Evolutionary conservation across 2,113 vertebrate genomes (phyloP), one percentile per base, ranked within the genome.

Genomic region (Ibidorhyncha struthersii): DNA sequence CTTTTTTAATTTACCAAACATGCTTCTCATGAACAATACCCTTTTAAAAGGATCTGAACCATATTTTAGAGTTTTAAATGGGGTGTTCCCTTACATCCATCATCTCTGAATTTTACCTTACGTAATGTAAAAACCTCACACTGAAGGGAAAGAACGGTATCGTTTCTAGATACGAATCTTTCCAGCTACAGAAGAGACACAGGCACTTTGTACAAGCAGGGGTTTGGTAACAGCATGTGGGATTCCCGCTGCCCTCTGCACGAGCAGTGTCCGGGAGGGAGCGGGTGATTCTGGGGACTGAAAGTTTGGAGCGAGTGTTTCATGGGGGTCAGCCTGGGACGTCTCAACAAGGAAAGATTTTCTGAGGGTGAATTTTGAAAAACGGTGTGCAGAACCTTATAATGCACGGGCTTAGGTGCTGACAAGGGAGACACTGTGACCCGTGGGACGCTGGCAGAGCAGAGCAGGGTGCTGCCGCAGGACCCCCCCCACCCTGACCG

Each of bases 351-450:
- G 71, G 59, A n/a, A 55, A 16, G 18, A 10, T 40, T 56, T 93
- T 34, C 61, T 36, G 65, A 61, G 77, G 59, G n/a, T 40, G 50
- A 55, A 23, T 47, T 43, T 59, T 71, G 87, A 38, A 53, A 69
- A 73, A 14, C 18, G 40, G 11, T 3, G 12, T 45, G 29, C 9
- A 26, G 71, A 94, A 27, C 21, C 16, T 81, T 69, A 7, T 58
- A 83, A 26, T 1, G 25, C 61, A 12, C 25, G 55, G 63, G 43
- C 34, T 0, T 1, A 86, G 53, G 23, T 19, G 58, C 70, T 72
- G 76, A 4, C 29, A 14, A 29, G 40, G 69, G 61, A 0, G 0
- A 10, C 0, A 6, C 10, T 3, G 58, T 25, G 61, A 47, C n/a
- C 23, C 0, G 0, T 0, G 3, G 43, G 85, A 36, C 2, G 8